Conservation (phyloP, 2,797 vertebrate species). For the Rhabdomys pumilio region DNA sequence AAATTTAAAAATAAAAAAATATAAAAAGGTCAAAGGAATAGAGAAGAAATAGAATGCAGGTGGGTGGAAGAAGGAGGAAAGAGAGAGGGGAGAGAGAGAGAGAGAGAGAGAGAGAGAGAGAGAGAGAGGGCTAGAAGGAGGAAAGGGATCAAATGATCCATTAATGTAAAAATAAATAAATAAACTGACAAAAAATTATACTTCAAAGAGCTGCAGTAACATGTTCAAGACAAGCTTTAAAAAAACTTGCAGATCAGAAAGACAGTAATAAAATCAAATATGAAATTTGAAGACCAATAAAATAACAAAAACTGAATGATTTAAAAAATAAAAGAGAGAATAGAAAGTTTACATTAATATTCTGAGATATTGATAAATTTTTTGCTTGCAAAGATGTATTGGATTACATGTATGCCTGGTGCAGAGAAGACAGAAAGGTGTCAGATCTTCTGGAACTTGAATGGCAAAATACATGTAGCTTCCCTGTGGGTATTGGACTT, state of each 20-base stretch:
- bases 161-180: not conserved
- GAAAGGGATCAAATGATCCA: fast-evolving
- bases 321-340: not conserved
- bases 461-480: not conserved
- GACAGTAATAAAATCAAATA: not conserved
- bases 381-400: not conserved
- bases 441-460: too few species aligned
- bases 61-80: too few species aligned
- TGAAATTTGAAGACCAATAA: not conserved
- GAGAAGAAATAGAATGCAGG: not conserved
- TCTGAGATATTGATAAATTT: not conserved
- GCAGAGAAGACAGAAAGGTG: not conserved
- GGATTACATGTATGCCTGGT: not conserved
- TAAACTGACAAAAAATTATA: not conserved
- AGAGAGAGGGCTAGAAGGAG: too few species aligned
- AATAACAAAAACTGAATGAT: not conserved
- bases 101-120: too few species aligned
- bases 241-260: not conserved
- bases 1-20: not conserved
- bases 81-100: too few species aligned
- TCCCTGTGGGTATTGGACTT: not conserved
- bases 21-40: not conserved
- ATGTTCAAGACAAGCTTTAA: not conserved
- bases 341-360: not conserved
- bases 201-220: not conserved